Evolutionary conservation across 2,797 vertebrate species (phyloP), one percentile per base, ranked within the genome.

Genomic region (Oreortyx pictus): DNA sequence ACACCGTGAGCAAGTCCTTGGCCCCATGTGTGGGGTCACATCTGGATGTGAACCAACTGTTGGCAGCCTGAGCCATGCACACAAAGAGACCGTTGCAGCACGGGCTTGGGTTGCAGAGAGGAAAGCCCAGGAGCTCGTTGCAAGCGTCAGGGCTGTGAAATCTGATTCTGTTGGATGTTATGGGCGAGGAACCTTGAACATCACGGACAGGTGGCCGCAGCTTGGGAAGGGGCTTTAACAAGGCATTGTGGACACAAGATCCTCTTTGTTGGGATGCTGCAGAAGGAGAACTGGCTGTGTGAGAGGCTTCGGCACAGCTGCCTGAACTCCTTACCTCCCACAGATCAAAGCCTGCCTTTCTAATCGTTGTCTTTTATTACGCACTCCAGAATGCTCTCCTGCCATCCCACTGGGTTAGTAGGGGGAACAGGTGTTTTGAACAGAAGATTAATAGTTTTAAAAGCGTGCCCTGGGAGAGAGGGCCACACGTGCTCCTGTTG

Each of bases 21-120:
- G 52, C 29, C 54, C n/a, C 19, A 13, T n/a, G 19, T 13, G 11
- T n/a, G 31, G 54, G 54, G 31, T 11, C 59, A 77, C 90, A 88
- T 89, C 91, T 94, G 88, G 93, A 95, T 61, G 79, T 68, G 71
- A 60, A 7, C 78, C 73, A 78, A 80, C 84, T 79, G 83, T 52
- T 73, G 76, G 67, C 37, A 50, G 74, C 54, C 61, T 60, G 76
- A 33, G 35, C 78, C 50, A 49, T 14, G 2, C 65, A 71, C 81
- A 95, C 90, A 96, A 96, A 95, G 94, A 10, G 44, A 5, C 56
- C 75, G 67, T 86, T 93, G 50, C 93, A 11, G 25, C 2, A 2
- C 1, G 3, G 35, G 13, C 84, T 87, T 56, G 73, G 86, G 84
- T 14, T 61, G 91, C 8, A 1, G 56, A 66, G 46, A 92, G 83